Base-by-base conservation (phyloP, 2,888 invertebrate genomes). In the Trilocha varians region DNA sequence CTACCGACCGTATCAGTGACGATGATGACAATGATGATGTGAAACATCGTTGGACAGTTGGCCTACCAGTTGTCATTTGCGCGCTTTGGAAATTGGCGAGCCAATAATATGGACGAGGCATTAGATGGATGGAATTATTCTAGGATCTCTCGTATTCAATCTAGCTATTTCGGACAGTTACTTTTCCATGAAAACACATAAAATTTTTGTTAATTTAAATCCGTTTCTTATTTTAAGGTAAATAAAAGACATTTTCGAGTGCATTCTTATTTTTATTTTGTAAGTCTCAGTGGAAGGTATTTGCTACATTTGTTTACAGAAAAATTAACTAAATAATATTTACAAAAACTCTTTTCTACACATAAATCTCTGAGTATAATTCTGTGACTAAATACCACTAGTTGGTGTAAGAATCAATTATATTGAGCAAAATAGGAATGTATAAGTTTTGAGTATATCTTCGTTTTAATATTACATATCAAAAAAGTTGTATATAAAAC, bases 181-280 rank as follows among this genome's bases (percentile, higher is more conserved):
- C 25, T 2, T 25, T 2, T 25, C n/a, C n/a, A 11, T 25, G 18
- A 9, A 5, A 25, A 11, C 5, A 9, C 2, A 25, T 6, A 4
- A 25, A 25, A 25, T 4, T 4, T 25, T 1, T 25, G 25, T 25
- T 25, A 3, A 25, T 2, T 11, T 25, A 3, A 4, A 11, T 25
- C 8, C 6, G 6, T 25, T 25, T 25, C 11, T 11, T 25, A 11
- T 59, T 58, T 56, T 63, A 60, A 57, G 61, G 59, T 25, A 25
- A 53, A 64, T 64, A 56, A 69, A 68, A 69, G 65, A 55, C 49
- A 52, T 57, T 49, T 33, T 75, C 78, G 75, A 82, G 82, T 83
- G 83, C 82, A 75, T 72, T 64, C 73, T 73, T 71, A 78, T 64
- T 83, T 82, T 82, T 82, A 9, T 80, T 83, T 80, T 82, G 78